Percentiles rank a stretch among this genome's conserved stretches.
These are phyloP conservation scores for Pocillopora grandis DNA, from an alignment of 92 coral and sea anemone species.

Conservation along the genomic window DNA sequence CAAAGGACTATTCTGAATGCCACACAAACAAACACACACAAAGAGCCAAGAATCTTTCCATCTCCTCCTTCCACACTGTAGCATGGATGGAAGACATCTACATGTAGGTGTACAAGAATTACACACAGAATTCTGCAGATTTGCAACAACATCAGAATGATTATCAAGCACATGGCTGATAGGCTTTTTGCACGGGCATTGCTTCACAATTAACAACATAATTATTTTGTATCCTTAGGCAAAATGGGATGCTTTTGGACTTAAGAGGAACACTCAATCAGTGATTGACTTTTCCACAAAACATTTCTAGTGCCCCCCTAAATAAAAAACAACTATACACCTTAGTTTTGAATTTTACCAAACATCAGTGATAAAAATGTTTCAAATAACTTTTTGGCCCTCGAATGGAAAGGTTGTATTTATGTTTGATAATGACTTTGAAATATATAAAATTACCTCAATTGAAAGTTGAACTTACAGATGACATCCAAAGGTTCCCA, in stretches of 20 bases:
- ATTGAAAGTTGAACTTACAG: no score
- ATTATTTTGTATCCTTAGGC: no score
- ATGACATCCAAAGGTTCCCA: no score
- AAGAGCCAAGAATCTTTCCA: slow-evolving; percentile 37
- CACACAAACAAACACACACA: slow-evolving; percentile 5
- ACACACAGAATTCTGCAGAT: slow-evolving; percentile 55
- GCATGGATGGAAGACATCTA: slow-evolving; percentile 52
- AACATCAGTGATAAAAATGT: no score
- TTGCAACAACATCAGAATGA: slow-evolving; percentile 52
- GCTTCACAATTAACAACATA: slow-evolving; percentile 14
- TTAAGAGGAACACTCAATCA: slow-evolving; percentile 46
- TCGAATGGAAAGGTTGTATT: no score
- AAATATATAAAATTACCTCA: not conserved
- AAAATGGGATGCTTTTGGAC: slow-evolving; percentile 18
- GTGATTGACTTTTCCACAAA: slow-evolving; percentile 5
- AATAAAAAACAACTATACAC: not conserved
- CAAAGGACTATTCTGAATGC: not conserved
- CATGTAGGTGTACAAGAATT: slow-evolving; percentile 44
- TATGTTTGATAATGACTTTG: not conserved
- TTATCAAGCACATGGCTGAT: slow-evolving; percentile 49
- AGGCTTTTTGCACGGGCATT: slow-evolving; percentile 55
- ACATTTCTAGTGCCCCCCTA: not conserved
- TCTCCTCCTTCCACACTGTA: slow-evolving; percentile 49
- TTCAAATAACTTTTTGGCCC: no score
- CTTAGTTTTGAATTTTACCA: not conserved